Evolutionary conservation across 2,888 invertebrate species (phyloP), one percentile per base, ranked within the genome.

Genomic region (Hydraecia micacea): DNA sequence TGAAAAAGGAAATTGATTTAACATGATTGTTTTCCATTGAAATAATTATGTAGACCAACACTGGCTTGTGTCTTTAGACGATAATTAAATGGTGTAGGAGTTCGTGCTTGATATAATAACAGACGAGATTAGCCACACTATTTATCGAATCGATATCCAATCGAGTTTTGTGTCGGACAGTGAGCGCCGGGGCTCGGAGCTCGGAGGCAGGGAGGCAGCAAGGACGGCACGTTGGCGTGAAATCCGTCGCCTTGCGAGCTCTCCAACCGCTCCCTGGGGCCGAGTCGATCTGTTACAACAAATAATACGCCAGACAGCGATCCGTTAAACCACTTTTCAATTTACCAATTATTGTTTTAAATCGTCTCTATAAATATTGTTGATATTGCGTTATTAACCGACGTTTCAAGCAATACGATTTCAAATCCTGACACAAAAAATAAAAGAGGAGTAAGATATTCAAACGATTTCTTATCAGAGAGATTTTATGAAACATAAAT

Each of bases 311-410:
- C 80, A 85, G 88, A 80, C 86, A 85, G 83, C 87, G 85, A 89
- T 89, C 89, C 85, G 85, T 88, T 87, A 86, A 89, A 89, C 86
- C 89, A 86, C 85, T 91, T 90, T 90, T 87, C 85, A 88, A 90
- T 88, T 84, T 77, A 82, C 85, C 83, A 84, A 88, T 86, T 87
- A 87, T 87, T 86, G 86, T 85, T 86, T 87, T 84, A 87, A 88
- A 88, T 87, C 67, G 73, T 74, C 42, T 79, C 80, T 39, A 68
- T 80, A 81, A 86, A 87, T 84, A 87, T 79, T 73, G 74, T 72
- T 55, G 67, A 36, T 52, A 82, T 83, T 85, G 55, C 55, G 52
- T 74, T 79, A 68, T 67, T 39, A 79, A 28, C 73, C 32, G 39
- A 9, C 63, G 52, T 73, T 73, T 81, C 32, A 58, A 49, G 32